Evolutionary conservation across 2,888 invertebrate genomes (phyloP), one percentile per base, ranked within the genome.

Genomic region (Plagiodera versicolora): DNA sequence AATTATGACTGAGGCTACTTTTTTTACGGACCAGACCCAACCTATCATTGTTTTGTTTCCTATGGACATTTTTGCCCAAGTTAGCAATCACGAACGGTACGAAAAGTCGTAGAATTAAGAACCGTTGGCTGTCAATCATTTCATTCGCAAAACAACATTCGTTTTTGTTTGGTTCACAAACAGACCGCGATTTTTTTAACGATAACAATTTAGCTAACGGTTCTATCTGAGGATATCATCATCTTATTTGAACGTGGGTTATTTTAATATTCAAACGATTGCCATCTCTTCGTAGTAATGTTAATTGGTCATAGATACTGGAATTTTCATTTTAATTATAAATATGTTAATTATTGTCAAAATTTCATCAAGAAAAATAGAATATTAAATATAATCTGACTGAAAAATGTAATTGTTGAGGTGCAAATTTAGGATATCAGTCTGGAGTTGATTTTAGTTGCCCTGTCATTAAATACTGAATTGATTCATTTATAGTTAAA

Each of bases 41-140:
- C n/a, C n/a, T n/a, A n/a, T n/a, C 24, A 24, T 6, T 24, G 6
- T 24, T 24, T 24, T 24, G 6, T 24, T 24, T 24, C 24, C 6
- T 24, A 24, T 24, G 24, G 4, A 3, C 3, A 5, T 5, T 5
- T 24, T 24, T 24, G 24, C 4, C 24, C 49, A 49, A 49, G 14
- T 28, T 16, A 19, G 52, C 20, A 52, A 19, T 44, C 44, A 28
- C 39, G 17, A 20, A 4, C 32, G 3, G 11, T 35, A 19, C 14
- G 24, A 20, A 44, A 24, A 44, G 24, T 19, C 16, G 24, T 53
- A 49, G 55, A 63, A 66, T 63, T 56, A 59, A 63, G 65, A 63
- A 65, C 63, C 63, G 65, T 65, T 66, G 58, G 48, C 56, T 60
- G 55, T 52, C 60, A 56, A 61, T 56, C 58, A 58, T 55, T 55